Evolutionary conservation across 2,113 vertebrate genomes (phyloP), one percentile per base, ranked within the genome.

Genomic region (Onychorhynchus coronatus): DNA sequence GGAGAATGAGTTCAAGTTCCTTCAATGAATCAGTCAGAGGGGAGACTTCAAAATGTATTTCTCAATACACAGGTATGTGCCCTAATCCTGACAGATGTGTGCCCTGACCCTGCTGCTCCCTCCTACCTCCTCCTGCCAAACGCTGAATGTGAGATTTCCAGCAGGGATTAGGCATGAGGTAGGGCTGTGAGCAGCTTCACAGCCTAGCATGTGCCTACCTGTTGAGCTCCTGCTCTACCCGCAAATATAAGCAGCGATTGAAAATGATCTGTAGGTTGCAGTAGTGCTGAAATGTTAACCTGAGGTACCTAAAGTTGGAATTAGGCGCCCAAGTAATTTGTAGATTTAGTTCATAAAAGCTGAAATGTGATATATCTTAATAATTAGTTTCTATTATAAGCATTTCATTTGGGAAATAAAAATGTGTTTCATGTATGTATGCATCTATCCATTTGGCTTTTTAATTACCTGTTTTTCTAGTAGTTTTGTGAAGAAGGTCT

Each of bases 341-440:
- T 56, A 63, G 59, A 53, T 89, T 83, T 86, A 92, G 72, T 89
- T 92, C 24, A 74, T 95, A 91, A 92, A 95, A 84, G 74, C 56
- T 92, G 8, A 93, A 92, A 23, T 2, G 7, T 55, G 47, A 15
- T 78, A n/a, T 63, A 81, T 28, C 55, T 89, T 84, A 91, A 86
- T 91, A 81, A 88, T 71, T 95, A 35, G 14, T 77, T 93, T 92
- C 67, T 73, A 46, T 88, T 76, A 61, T 91, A 88, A 95, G 67
- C 50, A 66, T n/a, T 88, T 92, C 46, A 75, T 88, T 96, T 95
- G 78, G 82, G 65, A 84, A 93, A 81, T 93, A 93, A 92, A 93
- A 89, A 59, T 55, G 31, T 72, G 18, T 92, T 95, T 95, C 76
- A 68, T 89, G 73, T 62, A 52, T 75, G 56, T 61, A 52, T 78